These are phyloP conservation scores for Pantherophis vulpinus DNA, from an alignment of 2,797 vertebrate species.

Conservation along the genomic window DNA sequence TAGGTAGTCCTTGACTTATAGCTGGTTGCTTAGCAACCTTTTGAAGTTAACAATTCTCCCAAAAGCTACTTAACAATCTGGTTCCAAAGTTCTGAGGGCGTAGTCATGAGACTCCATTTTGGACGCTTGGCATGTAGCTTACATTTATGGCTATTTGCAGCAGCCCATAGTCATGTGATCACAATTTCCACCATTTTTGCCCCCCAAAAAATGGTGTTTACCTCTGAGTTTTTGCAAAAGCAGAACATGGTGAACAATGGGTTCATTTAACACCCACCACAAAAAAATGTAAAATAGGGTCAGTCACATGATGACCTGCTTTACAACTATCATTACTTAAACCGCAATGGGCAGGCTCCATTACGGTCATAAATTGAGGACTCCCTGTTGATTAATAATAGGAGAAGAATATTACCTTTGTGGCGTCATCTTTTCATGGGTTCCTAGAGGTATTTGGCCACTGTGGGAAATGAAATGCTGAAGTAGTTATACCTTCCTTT, in stretches of 20 bases:
- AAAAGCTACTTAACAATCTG: background rate
- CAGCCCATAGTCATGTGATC: background rate
- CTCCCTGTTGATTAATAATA: background rate
- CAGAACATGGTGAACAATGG: background rate
- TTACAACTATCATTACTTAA: background rate
- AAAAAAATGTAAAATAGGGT: background rate
- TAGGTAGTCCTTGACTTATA: background rate
- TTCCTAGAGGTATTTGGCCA: background rate
- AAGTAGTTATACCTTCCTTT: background rate
- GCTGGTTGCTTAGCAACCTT: background rate
- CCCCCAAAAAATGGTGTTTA: background rate
- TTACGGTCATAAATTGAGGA: background rate
- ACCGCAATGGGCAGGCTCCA: background rate
- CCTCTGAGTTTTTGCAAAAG: background rate
- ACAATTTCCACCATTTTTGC: background rate
- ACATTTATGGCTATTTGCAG: background rate
- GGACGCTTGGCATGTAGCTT: background rate
- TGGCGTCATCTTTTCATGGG: background rate
- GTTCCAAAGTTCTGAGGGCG: background rate
- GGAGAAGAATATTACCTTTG: background rate
- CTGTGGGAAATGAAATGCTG: background rate
- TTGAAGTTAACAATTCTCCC: background rate
- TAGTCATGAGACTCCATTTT: background rate
- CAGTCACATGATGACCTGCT: background rate
- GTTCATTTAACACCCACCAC: background rate